Evolutionary conservation across 2,888 invertebrate genomes (phyloP), one percentile per base, ranked within the genome.

Genomic region (Morpho deidamia): DNA sequence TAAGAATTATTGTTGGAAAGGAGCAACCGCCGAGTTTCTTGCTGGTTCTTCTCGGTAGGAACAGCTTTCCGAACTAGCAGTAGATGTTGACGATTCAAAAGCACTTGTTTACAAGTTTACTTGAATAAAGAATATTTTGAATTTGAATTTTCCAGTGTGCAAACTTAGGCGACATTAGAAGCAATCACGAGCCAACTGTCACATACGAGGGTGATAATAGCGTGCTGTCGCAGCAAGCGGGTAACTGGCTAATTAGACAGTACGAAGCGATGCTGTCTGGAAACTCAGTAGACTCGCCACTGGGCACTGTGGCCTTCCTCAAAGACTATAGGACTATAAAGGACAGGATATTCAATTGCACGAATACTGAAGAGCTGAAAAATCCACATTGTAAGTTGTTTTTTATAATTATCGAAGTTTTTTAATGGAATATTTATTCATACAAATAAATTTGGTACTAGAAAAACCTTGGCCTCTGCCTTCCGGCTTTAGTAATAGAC

Each of bases 131-230:
- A n/a, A n/a, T n/a, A n/a, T n/a, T n/a, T n/a, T n/a, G n/a, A n/a
- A n/a, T n/a, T n/a, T n/a, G n/a, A 23, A 9, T 12, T 5, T 56
- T 55, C 11, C 74, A 93, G 90, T 94, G 94, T n/a, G 92, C 97
- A 11, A 94, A 96, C 64, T 86, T 98, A 23, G 97, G 97, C 37
- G 95, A 95, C 60, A 88, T 98, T 57, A 91, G 97, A 8, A 93
- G 93, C 71, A 95, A 96, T 79, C 95, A 96, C 78, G 98, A 98
- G 78, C 95, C 97, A 0, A 94, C 95, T 40, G 95, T 96, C 52
- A 98, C 98, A 0, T 97, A 97, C 78, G 98, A 98, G 78, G 97
- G 98, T 0, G 97, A 98, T 83, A 98, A 98, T 84, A 97, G 96
- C 80, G 97, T 98, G 14, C 89, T 98, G 3, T 92, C 95, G 0